phyloP scores from a whole-genome alignment of 2,113 vertebrate species.

The Thinocorus orbignyianus region DNA sequence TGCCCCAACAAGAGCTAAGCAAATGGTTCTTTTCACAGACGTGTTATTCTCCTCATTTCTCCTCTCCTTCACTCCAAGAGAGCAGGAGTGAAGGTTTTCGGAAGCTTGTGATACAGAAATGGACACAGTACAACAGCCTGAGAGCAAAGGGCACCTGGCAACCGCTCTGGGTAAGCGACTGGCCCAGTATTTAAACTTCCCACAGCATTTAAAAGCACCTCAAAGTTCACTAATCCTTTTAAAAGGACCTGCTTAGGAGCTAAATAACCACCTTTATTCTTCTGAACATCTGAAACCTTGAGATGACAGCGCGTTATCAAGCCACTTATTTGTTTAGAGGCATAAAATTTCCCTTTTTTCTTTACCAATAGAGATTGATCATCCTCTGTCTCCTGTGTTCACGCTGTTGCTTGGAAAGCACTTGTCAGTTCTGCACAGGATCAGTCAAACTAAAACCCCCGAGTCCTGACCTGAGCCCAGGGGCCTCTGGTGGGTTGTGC shows the following conservation, averaged over 20 bases:
- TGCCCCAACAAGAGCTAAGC: accelerated
- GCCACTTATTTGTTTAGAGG: not conserved
- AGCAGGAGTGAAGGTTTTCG: not conserved
- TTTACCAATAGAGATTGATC: not conserved
- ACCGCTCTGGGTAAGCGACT: accelerated
- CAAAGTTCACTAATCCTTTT: accelerated
- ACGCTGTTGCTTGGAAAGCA: too few species aligned
- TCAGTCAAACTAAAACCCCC: not conserved
- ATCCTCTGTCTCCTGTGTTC: not conserved
- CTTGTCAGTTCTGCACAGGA: not conserved
- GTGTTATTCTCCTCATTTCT: too few species aligned
- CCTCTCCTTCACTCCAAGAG: not conserved
- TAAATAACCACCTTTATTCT: not conserved
- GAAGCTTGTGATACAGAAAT: accelerated
- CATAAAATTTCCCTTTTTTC: accelerated
- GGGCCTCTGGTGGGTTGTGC: not conserved
- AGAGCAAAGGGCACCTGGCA: accelerated
- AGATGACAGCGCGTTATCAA: not conserved
- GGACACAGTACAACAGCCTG: not conserved
- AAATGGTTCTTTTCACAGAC: accelerated
- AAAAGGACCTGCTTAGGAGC: not conserved
- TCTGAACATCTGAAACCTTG: not conserved
- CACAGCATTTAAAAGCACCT: not conserved
- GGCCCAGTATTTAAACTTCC: accelerated
- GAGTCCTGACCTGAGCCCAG: not conserved